A percentile compares a stretch with the other conserved stretches of the same genome.
Evolutionary conservation across 2,888 invertebrate genomes (phyloP).

Genomic region (Gari tellinella): DNA sequence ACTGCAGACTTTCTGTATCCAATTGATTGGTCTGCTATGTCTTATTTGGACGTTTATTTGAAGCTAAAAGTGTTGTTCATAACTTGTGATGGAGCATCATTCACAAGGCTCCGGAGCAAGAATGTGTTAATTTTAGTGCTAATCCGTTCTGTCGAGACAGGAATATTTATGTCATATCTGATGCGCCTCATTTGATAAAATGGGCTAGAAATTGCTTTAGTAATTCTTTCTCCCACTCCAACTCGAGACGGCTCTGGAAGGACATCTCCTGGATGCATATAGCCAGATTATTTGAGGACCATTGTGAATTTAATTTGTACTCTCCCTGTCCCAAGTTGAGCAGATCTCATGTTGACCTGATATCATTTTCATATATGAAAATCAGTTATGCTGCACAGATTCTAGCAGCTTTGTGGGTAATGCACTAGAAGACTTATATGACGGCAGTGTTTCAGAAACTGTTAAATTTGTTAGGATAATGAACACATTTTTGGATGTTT

Average conservation of each 20-base stretch:
- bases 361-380: conserved; percentile 32
- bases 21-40: no score
- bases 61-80: conserved; percentile 9
- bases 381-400: conserved; percentile 40
- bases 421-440: conserved; percentile 35
- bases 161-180: conserved; percentile 48
- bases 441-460: conserved; percentile 30
- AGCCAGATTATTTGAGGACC: conserved; percentile 40
- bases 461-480: conserved; percentile 37
- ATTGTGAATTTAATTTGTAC: conserved; percentile 39
- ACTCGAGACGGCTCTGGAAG: conserved; percentile 43
- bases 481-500: conserved; percentile 51
- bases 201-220: conserved; percentile 55
- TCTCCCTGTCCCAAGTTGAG: conserved; percentile 36
- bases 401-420: conserved; percentile 30
- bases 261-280: conserved; percentile 57
- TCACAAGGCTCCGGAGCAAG: no score
- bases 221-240: conserved; percentile 51
- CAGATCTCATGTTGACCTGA: conserved; percentile 23
- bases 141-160: conserved; percentile 22
- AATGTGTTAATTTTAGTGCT: no score
- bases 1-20: no score
- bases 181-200: conserved; percentile 55
- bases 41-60: conserved; percentile 14
- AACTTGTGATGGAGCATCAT: conserved; percentile 34